These are phyloP conservation scores for Gortyna flavago DNA, from an alignment of 2,888 invertebrate species.

Conservation along the genomic window DNA sequence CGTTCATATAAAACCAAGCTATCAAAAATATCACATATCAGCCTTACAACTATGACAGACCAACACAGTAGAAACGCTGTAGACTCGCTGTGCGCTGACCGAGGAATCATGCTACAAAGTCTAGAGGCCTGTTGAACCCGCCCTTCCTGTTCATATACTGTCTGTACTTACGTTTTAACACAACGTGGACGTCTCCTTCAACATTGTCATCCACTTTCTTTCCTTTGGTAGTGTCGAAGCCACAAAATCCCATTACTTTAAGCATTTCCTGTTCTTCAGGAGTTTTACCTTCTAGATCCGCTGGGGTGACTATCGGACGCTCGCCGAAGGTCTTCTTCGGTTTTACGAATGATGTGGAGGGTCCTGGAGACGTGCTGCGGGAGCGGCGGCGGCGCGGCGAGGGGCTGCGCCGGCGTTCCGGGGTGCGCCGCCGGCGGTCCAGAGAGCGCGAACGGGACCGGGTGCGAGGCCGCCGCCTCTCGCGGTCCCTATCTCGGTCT, in stretches of 20 bases:
- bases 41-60: constrained; percentile 64
- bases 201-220: constrained; percentile 98
- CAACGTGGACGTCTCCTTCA: constrained; percentile 98
- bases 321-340: constrained; percentile 87
- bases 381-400: constrained; percentile 80
- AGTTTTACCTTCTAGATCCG: constrained; percentile 96
- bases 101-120: constrained; percentile 95
- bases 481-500: constrained; percentile 84
- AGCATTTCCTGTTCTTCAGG: constrained; percentile 98
- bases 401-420: constrained; percentile 81
- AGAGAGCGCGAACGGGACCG: constrained; percentile 85
- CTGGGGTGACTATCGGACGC: constrained; percentile 93
- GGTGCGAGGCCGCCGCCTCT: constrained; percentile 82
- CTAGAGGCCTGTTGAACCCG: constrained; percentile 99
- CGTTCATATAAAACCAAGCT: constrained; percentile 65
- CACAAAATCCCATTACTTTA: constrained; percentile 98
- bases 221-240: constrained; percentile 98
- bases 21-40: constrained; percentile 75
- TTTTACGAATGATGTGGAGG: constrained; percentile 84
- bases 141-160: constrained; percentile 99
- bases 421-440: constrained; percentile 83
- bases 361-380: constrained; percentile 80
- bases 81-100: constrained; percentile 46
- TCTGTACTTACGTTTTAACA: constrained; percentile 98
- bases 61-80: constrained; percentile 37